Conservation (phyloP, 2,113 vertebrate genomes). For the Microtus oregoni region DNA sequence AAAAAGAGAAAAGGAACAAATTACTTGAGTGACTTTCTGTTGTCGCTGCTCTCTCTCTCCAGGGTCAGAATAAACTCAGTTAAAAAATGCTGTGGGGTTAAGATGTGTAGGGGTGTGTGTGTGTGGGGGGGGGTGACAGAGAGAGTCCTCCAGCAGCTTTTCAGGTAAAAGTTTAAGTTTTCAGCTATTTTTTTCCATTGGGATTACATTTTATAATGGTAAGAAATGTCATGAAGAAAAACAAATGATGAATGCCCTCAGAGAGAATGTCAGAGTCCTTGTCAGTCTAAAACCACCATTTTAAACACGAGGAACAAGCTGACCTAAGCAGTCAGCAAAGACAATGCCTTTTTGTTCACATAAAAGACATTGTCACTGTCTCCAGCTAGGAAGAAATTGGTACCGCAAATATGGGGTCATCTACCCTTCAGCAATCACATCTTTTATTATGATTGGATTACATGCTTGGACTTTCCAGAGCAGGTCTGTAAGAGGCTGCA, state of each 20-base stretch:
- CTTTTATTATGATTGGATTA: conserved; percentile 46
- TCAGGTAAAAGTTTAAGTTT: conserved; percentile 58
- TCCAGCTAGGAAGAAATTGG: conserved; percentile 39
- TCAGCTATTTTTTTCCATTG: conserved; percentile 42
- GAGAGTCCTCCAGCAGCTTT: conserved; percentile 30
- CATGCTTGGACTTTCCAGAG: neutral
- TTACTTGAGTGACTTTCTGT: neutral
- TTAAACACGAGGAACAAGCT: conserved; percentile 56
- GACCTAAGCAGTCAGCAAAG: conserved; percentile 66
- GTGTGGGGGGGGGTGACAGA: accelerated
- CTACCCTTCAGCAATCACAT: neutral
- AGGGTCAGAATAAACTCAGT: conserved; percentile 47
- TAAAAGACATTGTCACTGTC: neutral
- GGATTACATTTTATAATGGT: conserved; percentile 76
- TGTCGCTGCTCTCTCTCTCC: neutral
- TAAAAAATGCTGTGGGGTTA: neutral
- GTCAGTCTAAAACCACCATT: conserved; percentile 61
- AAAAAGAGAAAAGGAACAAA: conserved; percentile 48
- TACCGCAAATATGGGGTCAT: neutral
- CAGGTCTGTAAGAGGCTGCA: conserved; percentile 13
- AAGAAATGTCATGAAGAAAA: conserved; percentile 63
- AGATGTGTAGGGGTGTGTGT: neutral
- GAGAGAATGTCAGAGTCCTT: conserved; percentile 74
- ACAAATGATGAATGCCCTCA: conserved; percentile 73
- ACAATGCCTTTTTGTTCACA: conserved; percentile 69